These are phyloP conservation scores for Brevimyrus niger DNA, from an alignment of 2,113 vertebrate species.

Conservation along the genomic window DNA sequence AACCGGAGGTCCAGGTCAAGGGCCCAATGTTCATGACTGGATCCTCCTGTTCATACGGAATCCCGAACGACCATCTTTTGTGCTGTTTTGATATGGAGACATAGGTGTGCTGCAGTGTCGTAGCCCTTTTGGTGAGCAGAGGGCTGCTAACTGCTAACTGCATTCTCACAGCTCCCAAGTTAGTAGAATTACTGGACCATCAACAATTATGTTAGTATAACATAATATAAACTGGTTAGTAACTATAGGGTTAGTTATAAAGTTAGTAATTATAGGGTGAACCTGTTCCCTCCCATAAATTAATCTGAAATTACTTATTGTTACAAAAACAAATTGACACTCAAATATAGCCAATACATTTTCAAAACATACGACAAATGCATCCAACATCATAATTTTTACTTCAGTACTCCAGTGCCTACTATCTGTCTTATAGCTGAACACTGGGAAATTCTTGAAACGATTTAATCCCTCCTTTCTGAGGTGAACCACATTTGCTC, in stretches of 20 bases:
- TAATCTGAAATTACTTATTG: neutral
- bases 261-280: neutral
- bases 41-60: constrained; percentile 15
- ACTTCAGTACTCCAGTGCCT: neutral
- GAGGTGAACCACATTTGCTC: neutral
- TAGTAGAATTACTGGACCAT: neutral
- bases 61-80: neutral
- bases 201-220: neutral
- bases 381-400: neutral
- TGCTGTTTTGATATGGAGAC: neutral
- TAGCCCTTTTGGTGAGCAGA: neutral
- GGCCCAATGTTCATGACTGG: neutral
- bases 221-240: neutral
- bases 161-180: neutral
- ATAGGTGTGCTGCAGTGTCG: neutral
- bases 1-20: constrained; percentile 25
- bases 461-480: neutral
- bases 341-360: neutral
- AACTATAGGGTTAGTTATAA: neutral
- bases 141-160: neutral
- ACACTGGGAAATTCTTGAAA: neutral
- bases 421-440: neutral
- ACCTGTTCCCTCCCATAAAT: neutral
- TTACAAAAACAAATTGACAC: neutral
- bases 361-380: neutral